Evolutionary conservation across 2,113 vertebrate species (phyloP).

Genomic region (Apteryx mantelli): DNA sequence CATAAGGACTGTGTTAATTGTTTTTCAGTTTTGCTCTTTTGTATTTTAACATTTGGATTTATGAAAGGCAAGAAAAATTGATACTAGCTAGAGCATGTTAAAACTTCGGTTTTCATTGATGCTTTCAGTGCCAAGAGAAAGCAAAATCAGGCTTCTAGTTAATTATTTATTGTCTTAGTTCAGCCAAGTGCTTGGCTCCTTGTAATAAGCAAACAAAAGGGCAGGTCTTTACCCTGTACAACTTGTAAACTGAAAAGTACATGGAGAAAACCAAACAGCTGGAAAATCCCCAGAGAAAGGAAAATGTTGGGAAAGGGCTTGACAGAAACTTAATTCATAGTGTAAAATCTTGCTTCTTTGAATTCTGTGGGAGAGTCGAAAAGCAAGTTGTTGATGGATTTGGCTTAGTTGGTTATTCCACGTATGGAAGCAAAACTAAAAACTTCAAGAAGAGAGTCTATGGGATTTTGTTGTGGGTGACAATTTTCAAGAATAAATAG

Average conservation of each 20-base stretch:
- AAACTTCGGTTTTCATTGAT: background rate
- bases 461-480: background rate
- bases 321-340: background rate
- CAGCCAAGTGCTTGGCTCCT: background rate
- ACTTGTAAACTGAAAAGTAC: background rate
- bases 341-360: background rate
- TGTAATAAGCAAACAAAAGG: background rate
- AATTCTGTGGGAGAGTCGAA: background rate
- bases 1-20: background rate
- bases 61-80: background rate
- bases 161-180: constrained; percentile 7
- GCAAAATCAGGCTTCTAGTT: background rate
- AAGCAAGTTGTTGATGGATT: background rate
- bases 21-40: background rate
- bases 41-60: background rate
- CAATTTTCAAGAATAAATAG: background rate
- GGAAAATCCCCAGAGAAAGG: background rate
- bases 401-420: background rate
- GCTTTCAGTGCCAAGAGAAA: constrained; percentile 8
- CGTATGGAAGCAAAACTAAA: background rate
- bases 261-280: constrained; percentile 14
- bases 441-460: background rate
- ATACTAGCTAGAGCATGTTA: background rate
- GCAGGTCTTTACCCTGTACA: background rate
- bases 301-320: background rate